phyloP scores from a whole-genome alignment of 2,888 invertebrate genomes.

The Tetropium fuscum region DNA sequence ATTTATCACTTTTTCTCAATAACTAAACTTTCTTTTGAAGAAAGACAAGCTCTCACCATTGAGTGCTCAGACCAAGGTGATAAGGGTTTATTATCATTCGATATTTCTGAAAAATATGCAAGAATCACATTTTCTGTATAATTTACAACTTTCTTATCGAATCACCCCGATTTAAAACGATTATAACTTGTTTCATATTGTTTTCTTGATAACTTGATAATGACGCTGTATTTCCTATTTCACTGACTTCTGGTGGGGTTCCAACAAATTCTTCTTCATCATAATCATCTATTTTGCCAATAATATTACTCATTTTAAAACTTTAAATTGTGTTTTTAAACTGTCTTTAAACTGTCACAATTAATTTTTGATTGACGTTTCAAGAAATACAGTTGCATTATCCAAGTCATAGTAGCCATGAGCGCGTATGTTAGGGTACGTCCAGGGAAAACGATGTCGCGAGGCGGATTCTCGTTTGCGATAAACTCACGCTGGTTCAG shows the following conservation, averaged over 20 bases:
- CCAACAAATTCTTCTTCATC: conserved; percentile 7
- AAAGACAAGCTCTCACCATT: no score
- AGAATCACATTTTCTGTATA: conserved; percentile 28
- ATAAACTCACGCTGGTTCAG: no score
- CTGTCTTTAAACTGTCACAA: no score
- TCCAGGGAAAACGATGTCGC: no score
- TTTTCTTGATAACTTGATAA: not conserved
- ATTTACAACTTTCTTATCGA: conserved; percentile 19
- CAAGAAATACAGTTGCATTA: not conserved
- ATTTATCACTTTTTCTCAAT: no score
- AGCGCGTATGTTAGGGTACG: not conserved
- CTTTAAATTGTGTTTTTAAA: no score
- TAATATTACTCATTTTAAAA: not conserved
- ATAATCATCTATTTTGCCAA: not conserved
- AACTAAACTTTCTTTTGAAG: no score
- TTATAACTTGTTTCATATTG: not conserved
- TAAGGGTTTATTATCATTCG: conserved; percentile 19
- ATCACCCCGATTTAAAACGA: conserved; percentile 19
- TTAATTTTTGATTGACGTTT: not conserved
- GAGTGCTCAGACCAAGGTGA: conserved; percentile 34
- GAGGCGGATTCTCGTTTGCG: no score
- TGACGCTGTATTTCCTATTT: not conserved
- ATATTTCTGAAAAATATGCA: conserved; percentile 33
- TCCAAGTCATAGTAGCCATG: conserved; percentile 2
- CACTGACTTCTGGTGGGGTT: conserved; percentile 3